Evolutionary conservation across 1,140 invertebrate species (phyloP).

Genomic region (Camponotus floridanus): DNA sequence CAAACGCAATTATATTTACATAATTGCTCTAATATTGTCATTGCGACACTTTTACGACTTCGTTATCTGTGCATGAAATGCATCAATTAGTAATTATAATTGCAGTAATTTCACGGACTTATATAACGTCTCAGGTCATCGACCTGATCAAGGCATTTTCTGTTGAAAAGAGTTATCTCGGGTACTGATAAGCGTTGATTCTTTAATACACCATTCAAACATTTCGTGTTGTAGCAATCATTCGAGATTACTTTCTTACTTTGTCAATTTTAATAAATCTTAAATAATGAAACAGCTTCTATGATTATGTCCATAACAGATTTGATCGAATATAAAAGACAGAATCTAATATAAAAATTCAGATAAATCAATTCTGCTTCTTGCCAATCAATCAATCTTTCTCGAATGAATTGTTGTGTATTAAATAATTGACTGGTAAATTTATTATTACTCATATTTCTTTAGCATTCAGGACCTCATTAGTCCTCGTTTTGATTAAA

Average conservation of each 20-base stretch:
- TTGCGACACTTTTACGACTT: neutral
- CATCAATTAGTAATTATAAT: slow-evolving; percentile 39
- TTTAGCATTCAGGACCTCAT: neutral
- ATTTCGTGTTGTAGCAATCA: neutral
- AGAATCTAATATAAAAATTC: neutral
- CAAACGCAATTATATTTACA: neutral
- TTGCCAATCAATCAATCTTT: neutral
- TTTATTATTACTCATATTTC: neutral
- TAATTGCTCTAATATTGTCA: neutral
- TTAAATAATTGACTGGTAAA: neutral
- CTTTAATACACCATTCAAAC: slow-evolving; percentile 23
- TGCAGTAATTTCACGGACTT: slow-evolving; percentile 53
- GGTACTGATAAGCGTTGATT: slow-evolving; percentile 60
- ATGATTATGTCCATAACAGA: neutral
- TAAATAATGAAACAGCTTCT: neutral
- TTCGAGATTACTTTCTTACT: slow-evolving; percentile 3
- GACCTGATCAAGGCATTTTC: slow-evolving; percentile 68
- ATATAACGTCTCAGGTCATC: slow-evolving; percentile 62
- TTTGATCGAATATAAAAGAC: neutral
- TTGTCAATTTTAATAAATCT: neutral
- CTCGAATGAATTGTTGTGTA: too few relatives aligned
- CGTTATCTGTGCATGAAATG: slow-evolving; percentile 40
- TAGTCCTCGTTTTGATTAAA: neutral
- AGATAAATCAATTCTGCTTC: neutral
- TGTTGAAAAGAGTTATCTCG: slow-evolving; percentile 61